phyloP scores from a whole-genome alignment of 1,140 invertebrate genomes.

The Neomicropteryx cornuta region DNA sequence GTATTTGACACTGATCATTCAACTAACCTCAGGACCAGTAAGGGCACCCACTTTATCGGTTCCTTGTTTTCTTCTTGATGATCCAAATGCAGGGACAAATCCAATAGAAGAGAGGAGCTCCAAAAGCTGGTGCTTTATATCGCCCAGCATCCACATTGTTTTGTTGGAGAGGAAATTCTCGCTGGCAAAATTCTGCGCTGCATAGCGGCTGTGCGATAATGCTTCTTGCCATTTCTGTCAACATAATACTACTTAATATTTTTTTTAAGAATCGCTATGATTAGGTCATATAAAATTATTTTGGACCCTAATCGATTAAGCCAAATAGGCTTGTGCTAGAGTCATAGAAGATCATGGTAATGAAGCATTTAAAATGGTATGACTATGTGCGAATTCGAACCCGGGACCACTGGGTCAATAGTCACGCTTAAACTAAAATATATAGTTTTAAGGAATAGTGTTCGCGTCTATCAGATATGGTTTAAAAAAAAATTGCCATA shows the following conservation, averaged over 20 bases:
- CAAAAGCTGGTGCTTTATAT: constrained; percentile 76
- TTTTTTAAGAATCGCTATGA: background rate
- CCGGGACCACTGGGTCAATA: no score
- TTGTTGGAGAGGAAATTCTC: constrained; percentile 66
- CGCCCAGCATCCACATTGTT: constrained; percentile 60
- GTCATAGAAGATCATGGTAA: no score
- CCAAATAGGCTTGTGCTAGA: no score
- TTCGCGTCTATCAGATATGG: background rate
- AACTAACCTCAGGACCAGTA: constrained; percentile 51
- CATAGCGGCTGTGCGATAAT: constrained; percentile 42
- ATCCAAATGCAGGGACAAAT: constrained; percentile 52
- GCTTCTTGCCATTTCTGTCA: constrained; percentile 63
- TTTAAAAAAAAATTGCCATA: background rate
- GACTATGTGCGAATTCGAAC: no score
- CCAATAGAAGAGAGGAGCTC: constrained; percentile 71
- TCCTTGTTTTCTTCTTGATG: constrained; percentile 38
- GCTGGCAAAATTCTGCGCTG: constrained; percentile 53
- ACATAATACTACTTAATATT: constrained; percentile 10
- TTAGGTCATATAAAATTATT: no score
- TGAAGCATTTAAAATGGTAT: no score
- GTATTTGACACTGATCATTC: no score
- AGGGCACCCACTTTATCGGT: constrained; percentile 55
- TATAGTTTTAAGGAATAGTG: constrained; percentile 7
- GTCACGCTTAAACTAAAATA: background rate
- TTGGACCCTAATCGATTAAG: no score